phyloP scores from a whole-genome alignment of 2,888 invertebrate species.

The Linyphia triangularis region DNA sequence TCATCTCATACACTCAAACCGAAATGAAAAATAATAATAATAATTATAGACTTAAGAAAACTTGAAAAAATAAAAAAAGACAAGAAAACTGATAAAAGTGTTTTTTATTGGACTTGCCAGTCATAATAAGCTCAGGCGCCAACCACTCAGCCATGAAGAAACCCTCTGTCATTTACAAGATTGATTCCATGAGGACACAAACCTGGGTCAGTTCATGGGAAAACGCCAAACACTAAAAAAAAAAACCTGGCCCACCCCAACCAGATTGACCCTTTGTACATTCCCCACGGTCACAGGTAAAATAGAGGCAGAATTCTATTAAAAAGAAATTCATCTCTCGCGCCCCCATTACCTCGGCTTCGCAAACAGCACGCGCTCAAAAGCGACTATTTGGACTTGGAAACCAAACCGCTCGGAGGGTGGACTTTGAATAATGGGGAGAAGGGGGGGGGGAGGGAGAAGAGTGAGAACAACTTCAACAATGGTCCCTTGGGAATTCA shows the following conservation, averaged over 20 bases:
- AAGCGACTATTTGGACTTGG: background rate
- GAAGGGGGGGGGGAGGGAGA: constrained; percentile 12
- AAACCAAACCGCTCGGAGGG: constrained; percentile 13
- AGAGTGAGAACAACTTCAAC: constrained; percentile 58
- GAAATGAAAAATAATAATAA: no score
- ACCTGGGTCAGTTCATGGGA: no score
- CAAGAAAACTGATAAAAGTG: no score
- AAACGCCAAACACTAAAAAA: background rate
- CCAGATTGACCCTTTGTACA: background rate
- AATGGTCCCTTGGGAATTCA: constrained; percentile 61
- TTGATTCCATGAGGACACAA: no score
- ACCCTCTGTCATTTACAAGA: no score
- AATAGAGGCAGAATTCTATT: background rate
- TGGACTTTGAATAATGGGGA: background rate
- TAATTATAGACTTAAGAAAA: no score
- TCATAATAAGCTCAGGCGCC: no score
- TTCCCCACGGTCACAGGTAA: background rate
- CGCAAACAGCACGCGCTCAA: constrained; percentile 19
- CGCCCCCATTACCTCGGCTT: background rate
- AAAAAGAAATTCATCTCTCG: constrained; percentile 50
- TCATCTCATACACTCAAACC: no score
- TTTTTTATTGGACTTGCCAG: no score
- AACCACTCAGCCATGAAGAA: no score
- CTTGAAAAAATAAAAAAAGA: no score
- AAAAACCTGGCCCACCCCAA: background rate